phyloP scores from a whole-genome alignment of 2,113 vertebrate genomes.

The Panurus biarmicus region DNA sequence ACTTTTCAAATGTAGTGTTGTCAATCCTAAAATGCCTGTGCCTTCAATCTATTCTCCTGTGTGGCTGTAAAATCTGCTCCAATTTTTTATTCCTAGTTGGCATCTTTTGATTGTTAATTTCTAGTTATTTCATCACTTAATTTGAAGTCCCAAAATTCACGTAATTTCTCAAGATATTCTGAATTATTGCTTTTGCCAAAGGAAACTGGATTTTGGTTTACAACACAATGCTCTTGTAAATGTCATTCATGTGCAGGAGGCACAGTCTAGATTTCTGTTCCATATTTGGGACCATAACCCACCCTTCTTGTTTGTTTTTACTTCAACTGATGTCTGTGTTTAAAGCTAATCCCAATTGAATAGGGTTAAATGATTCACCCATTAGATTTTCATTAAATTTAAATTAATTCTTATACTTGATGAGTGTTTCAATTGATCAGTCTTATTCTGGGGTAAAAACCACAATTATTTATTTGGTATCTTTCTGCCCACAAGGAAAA shows the following conservation, averaged over 20 bases:
- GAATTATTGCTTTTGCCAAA: neutral
- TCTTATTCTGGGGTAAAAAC: neutral
- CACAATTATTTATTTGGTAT: neutral
- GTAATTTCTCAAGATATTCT: neutral
- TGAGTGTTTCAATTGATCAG: neutral
- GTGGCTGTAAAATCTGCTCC: neutral
- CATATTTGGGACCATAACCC: neutral
- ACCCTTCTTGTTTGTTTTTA: neutral
- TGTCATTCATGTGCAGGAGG: neutral
- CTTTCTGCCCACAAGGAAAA: neutral
- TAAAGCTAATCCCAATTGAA: neutral
- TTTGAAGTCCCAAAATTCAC: neutral
- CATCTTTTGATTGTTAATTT: neutral
- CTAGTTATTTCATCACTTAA: neutral
- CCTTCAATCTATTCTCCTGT: neutral
- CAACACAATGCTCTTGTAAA: neutral
- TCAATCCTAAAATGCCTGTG: neutral
- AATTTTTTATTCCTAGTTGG: neutral
- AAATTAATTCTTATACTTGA: neutral
- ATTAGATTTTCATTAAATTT: neutral
- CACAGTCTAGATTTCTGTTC: neutral
- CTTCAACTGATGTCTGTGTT: neutral
- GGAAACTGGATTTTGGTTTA: neutral
- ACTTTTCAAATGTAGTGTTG: neutral
- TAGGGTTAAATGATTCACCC: neutral